phyloP scores from a whole-genome alignment of 2,797 vertebrate genomes.

The Chelonia mydas region DNA sequence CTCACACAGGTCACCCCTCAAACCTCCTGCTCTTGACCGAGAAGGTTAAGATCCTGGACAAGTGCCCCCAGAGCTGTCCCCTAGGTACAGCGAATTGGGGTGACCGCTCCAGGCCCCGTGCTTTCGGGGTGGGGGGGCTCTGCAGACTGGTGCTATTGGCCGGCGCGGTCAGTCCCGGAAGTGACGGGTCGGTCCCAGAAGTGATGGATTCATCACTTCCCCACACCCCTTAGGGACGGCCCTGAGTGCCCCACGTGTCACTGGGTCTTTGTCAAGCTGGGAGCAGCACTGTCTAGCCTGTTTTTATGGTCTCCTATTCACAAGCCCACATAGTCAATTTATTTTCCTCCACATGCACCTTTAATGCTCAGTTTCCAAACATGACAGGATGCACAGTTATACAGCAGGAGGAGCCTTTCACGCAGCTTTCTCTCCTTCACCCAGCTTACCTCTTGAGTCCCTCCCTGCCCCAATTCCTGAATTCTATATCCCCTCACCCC shows the following conservation, averaged over 20 bases:
- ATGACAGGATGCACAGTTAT: background rate
- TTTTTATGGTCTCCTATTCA: background rate
- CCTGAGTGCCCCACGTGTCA: too few relatives aligned
- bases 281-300: background rate
- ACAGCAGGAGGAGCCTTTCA: background rate
- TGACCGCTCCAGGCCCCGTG: too few relatives aligned
- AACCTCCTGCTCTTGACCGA: too few relatives aligned
- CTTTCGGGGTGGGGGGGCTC: too few relatives aligned
- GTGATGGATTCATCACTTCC: too few relatives aligned
- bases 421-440: background rate
- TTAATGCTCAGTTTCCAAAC: background rate
- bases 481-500: background rate
- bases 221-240: too few relatives aligned
- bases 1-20: too few relatives aligned
- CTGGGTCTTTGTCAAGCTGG: background rate
- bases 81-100: too few relatives aligned
- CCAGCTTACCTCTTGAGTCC: background rate
- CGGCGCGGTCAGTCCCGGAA: accelerated
- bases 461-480: background rate
- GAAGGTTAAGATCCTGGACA: too few relatives aligned
- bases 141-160: too few relatives aligned
- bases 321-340: background rate
- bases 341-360: background rate
- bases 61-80: too few relatives aligned
- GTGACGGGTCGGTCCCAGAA: too few relatives aligned